A percentile compares a stretch with the other conserved stretches of the same genome.
Conservation (phyloP, 2,113 vertebrate genomes). For the Festucalex cinctus region DNA sequence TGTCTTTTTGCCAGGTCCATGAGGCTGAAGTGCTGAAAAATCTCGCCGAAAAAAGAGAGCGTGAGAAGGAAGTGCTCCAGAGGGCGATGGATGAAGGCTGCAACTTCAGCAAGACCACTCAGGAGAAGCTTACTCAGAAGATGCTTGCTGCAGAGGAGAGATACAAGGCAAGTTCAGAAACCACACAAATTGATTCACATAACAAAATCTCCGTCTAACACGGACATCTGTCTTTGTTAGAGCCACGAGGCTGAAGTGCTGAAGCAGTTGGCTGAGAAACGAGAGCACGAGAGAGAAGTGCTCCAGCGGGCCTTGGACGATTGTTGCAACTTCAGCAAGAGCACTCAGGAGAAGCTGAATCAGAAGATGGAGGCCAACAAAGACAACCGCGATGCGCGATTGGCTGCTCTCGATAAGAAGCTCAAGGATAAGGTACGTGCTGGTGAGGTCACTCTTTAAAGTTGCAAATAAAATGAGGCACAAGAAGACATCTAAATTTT, state of each 20-base stretch:
- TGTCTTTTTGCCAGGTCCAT: conserved; percentile 74
- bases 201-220: background rate
- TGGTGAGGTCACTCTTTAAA: background rate
- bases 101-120: conserved; percentile 93
- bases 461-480: background rate
- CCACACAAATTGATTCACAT: background rate
- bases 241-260: conserved; percentile 93
- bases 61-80: conserved; percentile 92
- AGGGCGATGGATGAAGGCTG: conserved; percentile 90
- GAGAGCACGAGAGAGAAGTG: conserved; percentile 94
- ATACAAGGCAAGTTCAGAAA: conserved; percentile 79
- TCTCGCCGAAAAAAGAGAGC: conserved; percentile 90
- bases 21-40: conserved; percentile 91
- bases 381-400: conserved; percentile 89
- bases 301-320: conserved; percentile 93
- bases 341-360: conserved; percentile 94
- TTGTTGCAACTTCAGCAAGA: conserved; percentile 97
- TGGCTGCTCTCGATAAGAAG: conserved; percentile 90
- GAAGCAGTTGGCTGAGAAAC: conserved; percentile 94
- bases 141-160: conserved; percentile 93
- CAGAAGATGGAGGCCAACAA: conserved; percentile 96
- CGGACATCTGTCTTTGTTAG: conserved; percentile 56
- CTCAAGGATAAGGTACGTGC: conserved; percentile 87
- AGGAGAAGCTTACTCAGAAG: conserved; percentile 96
- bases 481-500: background rate